Base-by-base conservation (phyloP, 2,888 invertebrate genomes). In the Hirudinaria manillensis region DNA sequence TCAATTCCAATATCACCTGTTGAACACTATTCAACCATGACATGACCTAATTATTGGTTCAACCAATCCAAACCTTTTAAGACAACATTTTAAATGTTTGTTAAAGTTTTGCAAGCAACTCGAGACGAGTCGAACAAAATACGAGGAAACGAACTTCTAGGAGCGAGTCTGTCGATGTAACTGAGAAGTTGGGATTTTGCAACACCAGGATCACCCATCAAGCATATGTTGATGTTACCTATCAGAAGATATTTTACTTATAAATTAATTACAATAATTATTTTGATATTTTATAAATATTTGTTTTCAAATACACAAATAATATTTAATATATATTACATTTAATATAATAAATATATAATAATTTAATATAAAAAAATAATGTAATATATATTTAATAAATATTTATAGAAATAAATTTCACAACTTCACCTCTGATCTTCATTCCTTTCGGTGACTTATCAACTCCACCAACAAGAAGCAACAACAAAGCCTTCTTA, bases 141-240 rank as follows among this genome's bases (percentile, higher is more conserved):
- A 56, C 6, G 29, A 45, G 3, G 45, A 45, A 16, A 16, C 6
- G 87, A 87, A 80, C 80, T 80, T 76, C 98, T 90, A 2, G 93
- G 90, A 3, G 97, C 93, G 76, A 99, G 88, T 55, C 99, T 90
- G 84, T 93, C 93, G 77, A 99, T 95, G 87, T 95, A 99, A 76
- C 91, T 90, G 71, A 99, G 88, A 76, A 99, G 87, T 87, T 99
- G 99, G 0, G 96, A 96, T 87, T 99, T 99, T 75, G 99, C 99
- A 76, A 99, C 99, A 82, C 99, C 99, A 34, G 99, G 99, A 88
- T 99, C 99, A 65, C 99, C 99, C 98, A 99, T 99, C 81, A 99
- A 87, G 82, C 98, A 96, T 79, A 99, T 93, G 86, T 99, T 99
- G 80, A 99, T 95, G 79, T 86, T 87, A 53, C 88, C 87, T 86